Conservation (phyloP, 2,888 invertebrate genomes). For the Leucozona laternaria region DNA sequence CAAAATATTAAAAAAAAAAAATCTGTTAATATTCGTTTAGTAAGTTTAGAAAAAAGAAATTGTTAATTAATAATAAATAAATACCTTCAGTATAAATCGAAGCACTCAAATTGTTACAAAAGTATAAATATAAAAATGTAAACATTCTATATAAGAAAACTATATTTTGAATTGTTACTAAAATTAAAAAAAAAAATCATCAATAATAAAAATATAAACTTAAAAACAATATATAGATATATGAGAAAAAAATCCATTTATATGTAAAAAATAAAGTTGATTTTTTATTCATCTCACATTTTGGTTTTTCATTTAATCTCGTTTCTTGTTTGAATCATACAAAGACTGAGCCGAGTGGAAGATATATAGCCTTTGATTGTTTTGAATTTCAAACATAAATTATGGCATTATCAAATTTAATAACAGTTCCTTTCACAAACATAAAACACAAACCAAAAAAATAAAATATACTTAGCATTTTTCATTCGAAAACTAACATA, state of each 20-base stretch:
- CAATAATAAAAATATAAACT: slow-evolving; percentile 16
- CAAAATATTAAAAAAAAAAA: background rate
- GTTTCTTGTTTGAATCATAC: slow-evolving; percentile 33
- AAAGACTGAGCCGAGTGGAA: slow-evolving; percentile 52
- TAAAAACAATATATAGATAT: slow-evolving; percentile 13
- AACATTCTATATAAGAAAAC: slow-evolving; percentile 29
- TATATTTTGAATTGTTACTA: slow-evolving; percentile 37
- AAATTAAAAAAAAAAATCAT: slow-evolving; percentile 39
- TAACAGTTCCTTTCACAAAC: slow-evolving; percentile 30
- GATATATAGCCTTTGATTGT: background rate
- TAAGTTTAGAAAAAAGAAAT: slow-evolving; percentile 14
- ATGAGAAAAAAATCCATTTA: slow-evolving; percentile 42
- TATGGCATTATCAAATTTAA: slow-evolving; percentile 11
- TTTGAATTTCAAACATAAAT: slow-evolving; percentile 26
- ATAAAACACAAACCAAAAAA: slow-evolving; percentile 12
- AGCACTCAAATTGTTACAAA: slow-evolving; percentile 50
- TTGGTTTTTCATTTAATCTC: slow-evolving; percentile 49
- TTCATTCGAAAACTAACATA: slow-evolving; percentile 1
- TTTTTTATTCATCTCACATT: slow-evolving; percentile 74
- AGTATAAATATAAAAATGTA: slow-evolving; percentile 1
- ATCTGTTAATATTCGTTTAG: background rate
- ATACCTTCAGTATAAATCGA: slow-evolving; percentile 46
- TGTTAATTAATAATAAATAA: slow-evolving; percentile 21
- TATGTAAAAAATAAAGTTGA: slow-evolving; percentile 69
- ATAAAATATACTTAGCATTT: background rate